Base-by-base conservation (phyloP, 2,797 vertebrate genomes). In the Trichosurus vulpecula region DNA sequence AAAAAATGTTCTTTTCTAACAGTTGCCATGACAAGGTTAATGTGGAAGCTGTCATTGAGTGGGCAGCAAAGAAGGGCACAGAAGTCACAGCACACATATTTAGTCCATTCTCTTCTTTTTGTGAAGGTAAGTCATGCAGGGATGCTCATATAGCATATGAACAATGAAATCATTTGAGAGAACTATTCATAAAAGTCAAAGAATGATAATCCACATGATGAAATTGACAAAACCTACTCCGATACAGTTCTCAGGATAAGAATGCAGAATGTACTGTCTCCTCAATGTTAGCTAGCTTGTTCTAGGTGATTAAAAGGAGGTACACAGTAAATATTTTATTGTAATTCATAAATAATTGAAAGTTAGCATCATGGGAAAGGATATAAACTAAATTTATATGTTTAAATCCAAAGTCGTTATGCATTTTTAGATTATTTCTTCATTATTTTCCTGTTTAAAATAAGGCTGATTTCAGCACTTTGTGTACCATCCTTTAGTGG, bases 321-420 rank as follows among this genome's bases (percentile, higher is more conserved):
- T 54, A 4, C 2, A 92, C 27, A 91, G 56, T 87, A 95, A 95
- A 56, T 74, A 95, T 90, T 56, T 55, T 31, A 91, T 53, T 94
- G 57, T 57, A 93, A 97, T 90, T 22, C 25, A 94, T 91, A 91
- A 87, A 90, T 74, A 74, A 97, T 35, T 94, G 53, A 66, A 31
- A 93, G 57, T 90, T 90, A 90, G 90, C 90, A 94, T 52, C 81
- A n/a, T 91, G 92, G 52, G 57, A 19, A 95, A 96, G 94, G 66
- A 87, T 6, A 27, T 41, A 90, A 74, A 92, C 27, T 91, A 95
- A 92, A 95, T 81, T 53, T 57, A 25, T 31, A 91, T 93, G 92
- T 90, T 96, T 95, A 91, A 97, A 95, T 91, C 90, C 55, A 96
- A 94, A 97, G 35, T 31, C 53, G 93, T 92, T 93, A 54, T 27